Conservation (phyloP, 2,113 vertebrate species). For the Capra hircus region DNA sequence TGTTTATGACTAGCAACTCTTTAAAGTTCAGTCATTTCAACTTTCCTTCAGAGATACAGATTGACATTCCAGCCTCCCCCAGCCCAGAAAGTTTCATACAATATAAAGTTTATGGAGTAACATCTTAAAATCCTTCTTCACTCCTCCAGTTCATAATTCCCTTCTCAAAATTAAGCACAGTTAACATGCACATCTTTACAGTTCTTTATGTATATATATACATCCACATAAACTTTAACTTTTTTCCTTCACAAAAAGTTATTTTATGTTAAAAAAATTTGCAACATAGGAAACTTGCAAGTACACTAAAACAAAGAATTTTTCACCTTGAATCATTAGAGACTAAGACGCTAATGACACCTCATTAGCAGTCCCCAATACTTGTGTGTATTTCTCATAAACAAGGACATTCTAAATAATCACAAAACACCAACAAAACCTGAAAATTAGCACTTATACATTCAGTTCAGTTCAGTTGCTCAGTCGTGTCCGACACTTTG, state of each 20-base stretch:
- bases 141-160: background rate
- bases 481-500: background rate
- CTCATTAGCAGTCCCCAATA: background rate
- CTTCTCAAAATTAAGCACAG: background rate
- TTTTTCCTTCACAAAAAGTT: background rate
- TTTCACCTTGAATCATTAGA: background rate
- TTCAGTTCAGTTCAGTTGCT: background rate
- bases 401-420: background rate
- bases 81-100: background rate
- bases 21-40: background rate
- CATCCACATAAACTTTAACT: background rate
- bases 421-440: background rate
- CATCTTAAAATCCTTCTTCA: background rate
- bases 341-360: background rate
- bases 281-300: background rate
- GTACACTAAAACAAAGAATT: background rate
- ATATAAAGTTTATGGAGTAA: background rate
- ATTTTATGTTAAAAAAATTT: background rate
- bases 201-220: background rate
- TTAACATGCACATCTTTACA: background rate
- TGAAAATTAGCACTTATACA: background rate
- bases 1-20: background rate
- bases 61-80: background rate
- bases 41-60: background rate
- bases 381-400: background rate